Conservation (phyloP, 37 sponge, comb jelly and placozoan genomes). For the Ephydatia muelleri region DNA sequence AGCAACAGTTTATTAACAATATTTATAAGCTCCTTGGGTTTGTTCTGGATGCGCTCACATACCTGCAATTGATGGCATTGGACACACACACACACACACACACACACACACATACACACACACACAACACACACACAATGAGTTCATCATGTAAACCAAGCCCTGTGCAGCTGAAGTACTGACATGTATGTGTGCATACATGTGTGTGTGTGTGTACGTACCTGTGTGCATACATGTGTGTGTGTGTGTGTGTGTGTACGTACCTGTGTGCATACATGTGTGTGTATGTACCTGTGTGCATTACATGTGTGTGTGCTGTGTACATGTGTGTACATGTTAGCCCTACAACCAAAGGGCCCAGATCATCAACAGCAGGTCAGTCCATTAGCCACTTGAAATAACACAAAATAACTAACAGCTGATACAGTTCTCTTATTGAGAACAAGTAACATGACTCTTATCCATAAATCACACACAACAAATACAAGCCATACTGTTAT, state of each 20-base stretch:
- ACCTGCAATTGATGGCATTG: slow-evolving; percentile 21
- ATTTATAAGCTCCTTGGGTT: slow-evolving; percentile 27
- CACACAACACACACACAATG: neutral
- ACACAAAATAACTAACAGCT: no score
- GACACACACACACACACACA: neutral
- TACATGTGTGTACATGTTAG: neutral
- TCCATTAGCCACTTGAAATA: no score
- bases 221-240: neutral
- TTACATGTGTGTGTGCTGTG: slow-evolving; percentile 11
- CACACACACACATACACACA: neutral
- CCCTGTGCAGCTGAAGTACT: no score
- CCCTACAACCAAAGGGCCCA: no score
- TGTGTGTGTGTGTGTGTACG: slow-evolving; percentile 2
- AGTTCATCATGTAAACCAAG: no score
- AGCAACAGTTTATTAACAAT: slow-evolving; percentile 73
- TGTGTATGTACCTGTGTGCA: slow-evolving; percentile 6
- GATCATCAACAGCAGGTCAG: no score
- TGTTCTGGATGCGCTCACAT: slow-evolving; percentile 27
- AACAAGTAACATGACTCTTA: no score
- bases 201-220: slow-evolving; percentile 5
- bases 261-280: neutral
- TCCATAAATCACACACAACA: no score
- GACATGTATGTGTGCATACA: neutral
- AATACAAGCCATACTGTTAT: no score
- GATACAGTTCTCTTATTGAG: no score